A percentile compares a stretch with the other conserved stretches of the same genome.
These are phyloP conservation scores for Chrysopilus asiliformis DNA, from an alignment of 2,888 invertebrate species.

Conservation along the genomic window DNA sequence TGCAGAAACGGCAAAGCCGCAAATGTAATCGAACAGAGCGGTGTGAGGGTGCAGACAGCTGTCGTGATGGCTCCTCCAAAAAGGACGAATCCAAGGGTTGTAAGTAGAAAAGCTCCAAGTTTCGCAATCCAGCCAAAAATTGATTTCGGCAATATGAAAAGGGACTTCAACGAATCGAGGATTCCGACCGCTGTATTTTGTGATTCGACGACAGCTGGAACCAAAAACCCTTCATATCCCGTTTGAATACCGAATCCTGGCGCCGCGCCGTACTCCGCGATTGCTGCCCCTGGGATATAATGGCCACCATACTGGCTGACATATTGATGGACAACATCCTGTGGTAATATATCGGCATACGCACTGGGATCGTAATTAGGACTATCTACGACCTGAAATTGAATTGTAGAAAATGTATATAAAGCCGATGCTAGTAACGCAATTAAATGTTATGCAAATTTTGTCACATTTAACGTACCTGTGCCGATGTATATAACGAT, in stretches of 20 bases:
- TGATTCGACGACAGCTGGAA: slow-evolving; percentile 23
- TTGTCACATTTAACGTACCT: neutral
- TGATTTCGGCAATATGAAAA: slow-evolving; percentile 19
- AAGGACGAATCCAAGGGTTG: slow-evolving; percentile 36
- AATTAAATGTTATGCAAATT: slow-evolving; percentile 1
- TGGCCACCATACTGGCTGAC: slow-evolving; percentile 26
- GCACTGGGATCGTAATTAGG: slow-evolving; percentile 24
- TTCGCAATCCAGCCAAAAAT: slow-evolving; percentile 33
- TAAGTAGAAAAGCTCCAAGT: slow-evolving; percentile 34
- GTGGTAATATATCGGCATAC: slow-evolving; percentile 25
- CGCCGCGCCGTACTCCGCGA: neutral
- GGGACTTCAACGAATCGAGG: slow-evolving; percentile 13
- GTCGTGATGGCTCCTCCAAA: slow-evolving; percentile 41
- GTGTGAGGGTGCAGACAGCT: slow-evolving; percentile 42
- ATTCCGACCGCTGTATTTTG: no score
- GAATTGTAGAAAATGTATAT: neutral
- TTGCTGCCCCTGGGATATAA: slow-evolving; percentile 8
- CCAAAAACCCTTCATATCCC: slow-evolving; percentile 36
- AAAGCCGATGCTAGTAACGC: neutral
- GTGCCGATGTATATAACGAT: neutral
- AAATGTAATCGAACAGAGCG: slow-evolving; percentile 40
- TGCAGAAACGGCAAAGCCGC: slow-evolving; percentile 26
- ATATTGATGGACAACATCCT: slow-evolving; percentile 32
- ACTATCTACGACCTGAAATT: slow-evolving; percentile 19
- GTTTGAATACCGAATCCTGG: slow-evolving; percentile 28